Conservation (phyloP, 2,113 vertebrate genomes). For the Perognathus longimembris region DNA sequence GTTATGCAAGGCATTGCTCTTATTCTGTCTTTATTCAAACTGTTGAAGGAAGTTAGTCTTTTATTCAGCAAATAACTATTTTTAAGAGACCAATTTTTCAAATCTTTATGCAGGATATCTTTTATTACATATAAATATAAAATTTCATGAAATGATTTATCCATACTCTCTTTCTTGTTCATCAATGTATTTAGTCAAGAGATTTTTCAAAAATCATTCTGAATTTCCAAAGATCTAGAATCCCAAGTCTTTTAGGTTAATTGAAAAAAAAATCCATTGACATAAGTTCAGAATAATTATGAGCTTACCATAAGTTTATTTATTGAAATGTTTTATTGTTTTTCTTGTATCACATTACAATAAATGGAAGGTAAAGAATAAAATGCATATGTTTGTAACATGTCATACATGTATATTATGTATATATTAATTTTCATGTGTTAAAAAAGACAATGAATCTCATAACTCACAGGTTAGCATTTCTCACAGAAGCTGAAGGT, state of each 20-base stretch:
- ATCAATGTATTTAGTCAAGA: background rate
- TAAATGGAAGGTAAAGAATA: background rate
- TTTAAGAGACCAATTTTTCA: background rate
- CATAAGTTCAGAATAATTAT: background rate
- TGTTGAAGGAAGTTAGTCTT: background rate
- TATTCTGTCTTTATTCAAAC: background rate
- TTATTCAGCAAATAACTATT: background rate
- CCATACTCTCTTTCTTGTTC: background rate
- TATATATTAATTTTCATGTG: background rate
- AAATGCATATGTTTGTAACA: conserved; percentile 14
- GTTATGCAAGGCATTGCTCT: background rate
- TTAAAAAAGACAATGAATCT: background rate
- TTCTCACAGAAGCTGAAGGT: background rate
- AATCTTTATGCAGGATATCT: background rate
- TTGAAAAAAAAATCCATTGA: background rate
- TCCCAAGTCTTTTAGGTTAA: background rate
- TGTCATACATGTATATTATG: background rate
- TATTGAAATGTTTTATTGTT: background rate
- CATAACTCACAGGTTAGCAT: background rate
- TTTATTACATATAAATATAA: background rate
- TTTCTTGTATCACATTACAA: conserved; percentile 14
- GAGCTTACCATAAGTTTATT: background rate
- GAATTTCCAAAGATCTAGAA: background rate
- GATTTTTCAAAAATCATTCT: background rate
- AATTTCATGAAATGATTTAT: conserved; percentile 1